A percentile compares a stretch with the other conserved stretches of the same genome.
Conservation (phyloP, 2,113 vertebrate genomes). For the Corydoras maculifer region DNA sequence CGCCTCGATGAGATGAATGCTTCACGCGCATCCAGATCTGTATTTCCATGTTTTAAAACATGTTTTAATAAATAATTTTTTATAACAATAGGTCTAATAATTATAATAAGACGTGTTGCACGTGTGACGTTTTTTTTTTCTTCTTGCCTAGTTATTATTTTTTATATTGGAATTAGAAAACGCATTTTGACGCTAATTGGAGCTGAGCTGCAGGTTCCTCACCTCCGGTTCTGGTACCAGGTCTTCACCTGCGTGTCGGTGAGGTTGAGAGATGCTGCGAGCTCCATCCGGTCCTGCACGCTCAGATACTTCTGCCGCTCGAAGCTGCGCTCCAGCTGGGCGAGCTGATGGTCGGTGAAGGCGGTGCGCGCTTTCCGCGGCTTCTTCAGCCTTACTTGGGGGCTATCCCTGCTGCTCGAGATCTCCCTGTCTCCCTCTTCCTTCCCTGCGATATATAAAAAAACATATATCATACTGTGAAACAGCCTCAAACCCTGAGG, state of each 20-base stretch:
- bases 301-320: slow-evolving; percentile 96
- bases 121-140: no score
- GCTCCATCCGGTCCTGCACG: slow-evolving; percentile 97
- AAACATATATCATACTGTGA: neutral
- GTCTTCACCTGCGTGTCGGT: slow-evolving; percentile 99
- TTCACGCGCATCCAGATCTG: no score
- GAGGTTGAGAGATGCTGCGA: slow-evolving; percentile 95
- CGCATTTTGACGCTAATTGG: neutral
- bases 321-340: slow-evolving; percentile 96
- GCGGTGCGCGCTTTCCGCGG: slow-evolving; percentile 95
- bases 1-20: no score
- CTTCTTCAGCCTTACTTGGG: slow-evolving; percentile 92
- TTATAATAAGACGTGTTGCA: no score
- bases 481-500: no score
- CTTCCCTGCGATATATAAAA: slow-evolving; percentile 72
- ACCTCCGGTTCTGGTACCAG: slow-evolving; percentile 99
- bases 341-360: slow-evolving; percentile 96
- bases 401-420: slow-evolving; percentile 93
- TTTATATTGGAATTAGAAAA: no score
- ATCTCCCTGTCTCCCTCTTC: slow-evolving; percentile 96
- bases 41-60: no score
- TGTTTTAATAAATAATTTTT: no score
- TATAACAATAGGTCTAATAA: no score
- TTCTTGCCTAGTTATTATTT: no score
- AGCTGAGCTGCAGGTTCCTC: slow-evolving; percentile 44